These are phyloP conservation scores for Picus viridis DNA, from an alignment of 2,797 vertebrate species.

Conservation along the genomic window DNA sequence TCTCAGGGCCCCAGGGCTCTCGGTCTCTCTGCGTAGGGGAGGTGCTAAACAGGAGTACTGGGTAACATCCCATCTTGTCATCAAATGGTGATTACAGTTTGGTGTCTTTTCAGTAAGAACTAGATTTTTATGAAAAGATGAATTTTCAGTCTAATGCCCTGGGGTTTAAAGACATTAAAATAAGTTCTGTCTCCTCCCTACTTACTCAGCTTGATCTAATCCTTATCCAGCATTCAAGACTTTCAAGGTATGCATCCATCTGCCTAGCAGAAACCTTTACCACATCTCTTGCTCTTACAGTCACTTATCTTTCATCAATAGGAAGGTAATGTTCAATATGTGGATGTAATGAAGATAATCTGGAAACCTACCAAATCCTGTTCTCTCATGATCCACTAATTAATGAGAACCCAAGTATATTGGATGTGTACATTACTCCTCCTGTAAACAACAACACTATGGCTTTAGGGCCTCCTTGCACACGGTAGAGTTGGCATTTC, in stretches of 20 bases:
- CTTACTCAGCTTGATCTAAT: not conserved
- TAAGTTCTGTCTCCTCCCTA: not conserved
- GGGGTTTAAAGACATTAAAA: not conserved
- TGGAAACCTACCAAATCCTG: not conserved
- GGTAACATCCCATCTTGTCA: constrained; percentile 38
- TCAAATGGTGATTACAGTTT: constrained; percentile 1
- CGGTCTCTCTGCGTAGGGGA: no score
- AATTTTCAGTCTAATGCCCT: not conserved
- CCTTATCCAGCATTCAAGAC: not conserved
- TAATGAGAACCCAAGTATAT: fast-evolving
- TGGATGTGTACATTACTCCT: not conserved
- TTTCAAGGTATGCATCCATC: not conserved
- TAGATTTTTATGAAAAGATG: not conserved
- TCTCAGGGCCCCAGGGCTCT: no score
- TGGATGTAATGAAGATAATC: not conserved
- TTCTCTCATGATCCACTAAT: not conserved
- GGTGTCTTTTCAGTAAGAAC: not conserved
- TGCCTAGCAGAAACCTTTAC: not conserved
- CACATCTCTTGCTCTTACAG: constrained; percentile 71
- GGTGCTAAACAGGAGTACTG: not conserved
- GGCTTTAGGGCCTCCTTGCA: not conserved
- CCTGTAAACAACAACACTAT: not conserved
- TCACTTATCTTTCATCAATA: not conserved
- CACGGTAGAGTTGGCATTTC: not conserved
- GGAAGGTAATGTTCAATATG: not conserved